Evolutionary conservation across 2,888 invertebrate species (phyloP), one percentile per base, ranked within the genome.

Genomic region (Eueremaeus valkanovi): DNA sequence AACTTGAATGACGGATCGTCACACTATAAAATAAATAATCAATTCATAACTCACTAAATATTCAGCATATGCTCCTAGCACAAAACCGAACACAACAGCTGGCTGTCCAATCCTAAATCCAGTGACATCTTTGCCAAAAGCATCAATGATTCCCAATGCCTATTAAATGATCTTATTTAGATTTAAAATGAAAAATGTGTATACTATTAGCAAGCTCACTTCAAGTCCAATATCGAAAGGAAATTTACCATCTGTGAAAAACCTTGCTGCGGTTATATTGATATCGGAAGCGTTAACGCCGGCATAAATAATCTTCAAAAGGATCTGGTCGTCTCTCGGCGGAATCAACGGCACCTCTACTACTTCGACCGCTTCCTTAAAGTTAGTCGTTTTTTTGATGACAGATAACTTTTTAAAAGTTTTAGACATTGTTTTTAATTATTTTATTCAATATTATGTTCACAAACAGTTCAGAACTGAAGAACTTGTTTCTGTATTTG

Each of bases 221-320:
- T 76, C 76, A 31, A 73, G 18, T 18, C 79, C 79, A 63, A 79
- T 74, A 29, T 77, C 78, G 73, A 77, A 79, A 21, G 79, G 79
- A 13, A 77, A 11, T 49, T 75, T 75, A 13, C 75, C 78, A 72
- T 74, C 76, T 1, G 73, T 75, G 68, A 77, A 77, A 70, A 77
- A 79, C 27, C 78, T 55, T 16, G 82, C 83, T 70, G 83, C 82
- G 11, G 82, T 80, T 72, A 80, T 81, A 75, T 83, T 83, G 21
- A 83, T 81, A 73, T 83, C 83, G 29, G 83, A 82, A 9, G 83
- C 83, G 81, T 83, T 83, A 24, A 83, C 82, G 78, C 81, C 76
- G n/a, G 66, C 77, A 77, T 72, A 83, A 82, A 81, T 82, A 78
- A 82, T 83, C 78, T 81, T 81, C 9, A 83, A 78, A 3, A 83